Evolutionary conservation across 1,140 invertebrate species (phyloP).

Genomic region (Drosophila bipectinata): DNA sequence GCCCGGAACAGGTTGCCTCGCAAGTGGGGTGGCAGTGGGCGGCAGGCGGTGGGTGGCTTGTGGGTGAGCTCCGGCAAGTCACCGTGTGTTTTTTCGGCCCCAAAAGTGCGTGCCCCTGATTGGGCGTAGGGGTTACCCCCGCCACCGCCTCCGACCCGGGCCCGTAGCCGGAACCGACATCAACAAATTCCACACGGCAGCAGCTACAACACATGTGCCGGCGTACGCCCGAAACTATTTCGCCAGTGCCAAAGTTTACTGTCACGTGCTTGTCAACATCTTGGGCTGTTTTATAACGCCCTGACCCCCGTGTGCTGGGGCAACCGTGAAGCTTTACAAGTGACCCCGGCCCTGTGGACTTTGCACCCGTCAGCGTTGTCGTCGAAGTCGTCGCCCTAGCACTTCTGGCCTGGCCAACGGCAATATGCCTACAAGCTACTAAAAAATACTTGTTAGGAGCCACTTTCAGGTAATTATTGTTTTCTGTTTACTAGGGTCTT

Average conservation of each 20-base stretch:
- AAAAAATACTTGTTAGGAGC: not conserved
- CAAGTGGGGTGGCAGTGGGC: conserved; percentile 1
- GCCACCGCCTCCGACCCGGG: not conserved
- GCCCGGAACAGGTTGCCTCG: conserved; percentile 12
- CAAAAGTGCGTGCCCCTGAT: conserved; percentile 48
- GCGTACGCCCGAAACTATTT: conserved; percentile 7
- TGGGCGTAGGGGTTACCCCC: conserved; percentile 13
- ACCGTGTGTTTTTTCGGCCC: not conserved
- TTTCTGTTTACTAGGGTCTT: not conserved
- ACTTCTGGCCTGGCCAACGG: conserved; percentile 14
- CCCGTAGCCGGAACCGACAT: conserved; percentile 1
- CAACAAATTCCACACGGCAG: conserved; percentile 12
- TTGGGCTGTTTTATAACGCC: conserved; percentile 32
- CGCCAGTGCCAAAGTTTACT: conserved; percentile 25
- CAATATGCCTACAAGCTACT: not conserved
- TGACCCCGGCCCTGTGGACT: conserved; percentile 34
- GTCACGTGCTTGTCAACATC: conserved; percentile 45
- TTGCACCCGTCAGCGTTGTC: conserved; percentile 16
- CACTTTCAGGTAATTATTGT: conserved; percentile 32
- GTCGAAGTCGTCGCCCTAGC: conserved; percentile 1
- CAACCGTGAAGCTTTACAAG: conserved; percentile 39
- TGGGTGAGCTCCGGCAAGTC: not conserved
- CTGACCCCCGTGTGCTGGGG: conserved; percentile 24
- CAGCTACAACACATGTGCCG: conserved; percentile 16
- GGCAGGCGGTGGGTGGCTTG: conserved; percentile 10